phyloP scores from a whole-genome alignment of 2,113 vertebrate genomes.

The Pao palembangensis region DNA sequence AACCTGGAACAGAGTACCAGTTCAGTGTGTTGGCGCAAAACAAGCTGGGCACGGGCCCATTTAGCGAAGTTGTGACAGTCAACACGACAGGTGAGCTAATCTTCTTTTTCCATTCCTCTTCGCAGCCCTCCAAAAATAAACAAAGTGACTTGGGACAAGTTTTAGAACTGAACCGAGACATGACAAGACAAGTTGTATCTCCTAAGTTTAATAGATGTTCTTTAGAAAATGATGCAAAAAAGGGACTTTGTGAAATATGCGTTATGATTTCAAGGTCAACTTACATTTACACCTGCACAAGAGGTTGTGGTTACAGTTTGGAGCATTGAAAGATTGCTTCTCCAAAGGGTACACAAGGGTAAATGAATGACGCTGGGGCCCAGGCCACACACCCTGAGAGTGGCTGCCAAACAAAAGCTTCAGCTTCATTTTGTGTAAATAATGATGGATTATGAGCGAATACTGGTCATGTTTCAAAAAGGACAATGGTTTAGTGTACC shows the following conservation, averaged over 20 bases:
- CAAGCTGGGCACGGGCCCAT: conserved; percentile 96
- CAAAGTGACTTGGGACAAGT: no score
- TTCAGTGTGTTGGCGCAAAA: conserved; percentile 99
- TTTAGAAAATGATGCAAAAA: no score
- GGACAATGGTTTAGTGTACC: no score
- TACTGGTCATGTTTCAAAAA: no score
- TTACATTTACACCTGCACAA: not conserved
- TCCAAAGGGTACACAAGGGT: conserved; percentile 22
- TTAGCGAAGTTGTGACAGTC: conserved; percentile 99
- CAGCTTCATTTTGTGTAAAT: no score
- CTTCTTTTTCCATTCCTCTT: conserved; percentile 12
- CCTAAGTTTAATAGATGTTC: no score
- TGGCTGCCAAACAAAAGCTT: no score
- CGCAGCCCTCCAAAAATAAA: not conserved
- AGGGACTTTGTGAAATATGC: no score
- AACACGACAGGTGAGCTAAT: conserved; percentile 90
- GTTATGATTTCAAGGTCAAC: no score
- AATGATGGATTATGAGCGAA: no score
- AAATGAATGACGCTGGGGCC: conserved; percentile 43
- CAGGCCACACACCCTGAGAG: conserved; percentile 23
- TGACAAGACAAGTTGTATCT: no score
- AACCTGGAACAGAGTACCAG: conserved; percentile 95
- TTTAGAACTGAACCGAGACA: no score
- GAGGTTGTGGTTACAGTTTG: not conserved
- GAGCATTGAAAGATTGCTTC: conserved; percentile 14